A percentile compares a stretch with the other conserved stretches of the same genome.
phyloP scores from a whole-genome alignment of 2,113 vertebrate species.

The Vombatus ursinus region DNA sequence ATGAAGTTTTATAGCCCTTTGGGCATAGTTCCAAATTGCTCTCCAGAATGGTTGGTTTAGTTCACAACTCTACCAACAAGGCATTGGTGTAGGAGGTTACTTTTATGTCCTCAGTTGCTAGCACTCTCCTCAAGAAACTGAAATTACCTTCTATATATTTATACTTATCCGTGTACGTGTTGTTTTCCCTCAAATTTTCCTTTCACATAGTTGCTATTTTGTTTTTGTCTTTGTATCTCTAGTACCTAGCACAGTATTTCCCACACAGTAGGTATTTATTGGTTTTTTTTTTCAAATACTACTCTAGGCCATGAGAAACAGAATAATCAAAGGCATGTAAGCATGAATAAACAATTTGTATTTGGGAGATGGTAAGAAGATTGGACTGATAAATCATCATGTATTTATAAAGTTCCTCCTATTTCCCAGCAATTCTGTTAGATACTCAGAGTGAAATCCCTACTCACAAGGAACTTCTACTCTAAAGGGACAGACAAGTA shows the following conservation, averaged over 20 bases:
- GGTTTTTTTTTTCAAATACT: too few relatives aligned
- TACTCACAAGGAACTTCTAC: not conserved
- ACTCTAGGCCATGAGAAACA: not conserved
- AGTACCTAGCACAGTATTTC: not conserved
- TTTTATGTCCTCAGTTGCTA: not conserved
- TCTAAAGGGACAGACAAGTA: not conserved
- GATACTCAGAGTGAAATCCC: not conserved
- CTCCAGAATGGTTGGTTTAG: too few relatives aligned
- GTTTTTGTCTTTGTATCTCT: not conserved
- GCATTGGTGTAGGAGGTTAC: not conserved
- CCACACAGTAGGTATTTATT: not conserved
- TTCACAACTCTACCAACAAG: too few relatives aligned
- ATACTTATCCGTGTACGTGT: too few relatives aligned
- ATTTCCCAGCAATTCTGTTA: not conserved
- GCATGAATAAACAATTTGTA: too few relatives aligned
- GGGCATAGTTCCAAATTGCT: too few relatives aligned
- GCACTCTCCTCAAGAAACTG: not conserved
- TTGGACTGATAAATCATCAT: not conserved
- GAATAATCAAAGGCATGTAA: not conserved
- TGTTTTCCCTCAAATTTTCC: not conserved
- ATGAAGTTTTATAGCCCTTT: too few relatives aligned
- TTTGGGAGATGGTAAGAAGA: not conserved
- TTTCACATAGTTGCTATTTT: not conserved
- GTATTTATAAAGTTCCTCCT: not conserved
- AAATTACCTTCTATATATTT: not conserved